These are phyloP conservation scores for Corythoichthys haematopterus DNA, from an alignment of 2,113 vertebrate genomes.

Conservation along the genomic window DNA sequence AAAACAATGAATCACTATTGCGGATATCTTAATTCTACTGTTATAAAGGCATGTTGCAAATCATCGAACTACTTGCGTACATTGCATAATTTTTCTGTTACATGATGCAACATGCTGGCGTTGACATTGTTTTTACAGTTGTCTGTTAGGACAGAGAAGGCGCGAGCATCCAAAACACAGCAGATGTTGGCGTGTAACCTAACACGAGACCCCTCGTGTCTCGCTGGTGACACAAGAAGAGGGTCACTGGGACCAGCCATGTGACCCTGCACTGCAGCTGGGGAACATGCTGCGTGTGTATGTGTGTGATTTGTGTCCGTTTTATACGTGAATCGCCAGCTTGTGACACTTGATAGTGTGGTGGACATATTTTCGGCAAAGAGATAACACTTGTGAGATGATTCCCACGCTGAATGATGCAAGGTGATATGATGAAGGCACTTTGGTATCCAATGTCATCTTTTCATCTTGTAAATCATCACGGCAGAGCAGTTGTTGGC, in stretches of 20 bases:
- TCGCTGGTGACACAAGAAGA: slow-evolving; percentile 30
- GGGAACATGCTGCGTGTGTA: background rate
- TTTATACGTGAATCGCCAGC: slow-evolving; percentile 27
- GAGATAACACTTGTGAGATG: slow-evolving; percentile 43
- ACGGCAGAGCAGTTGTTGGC: slow-evolving; percentile 1
- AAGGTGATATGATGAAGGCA: slow-evolving; percentile 2
- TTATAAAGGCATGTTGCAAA: too few species aligned
- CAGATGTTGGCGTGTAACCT: slow-evolving; percentile 60
- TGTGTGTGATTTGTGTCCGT: slow-evolving; percentile 26
- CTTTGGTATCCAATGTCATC: slow-evolving; percentile 15
- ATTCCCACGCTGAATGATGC: slow-evolving; percentile 39
- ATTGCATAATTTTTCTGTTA: too few species aligned
- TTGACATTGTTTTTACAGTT: too few species aligned
- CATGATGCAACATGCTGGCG: too few species aligned
- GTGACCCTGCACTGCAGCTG: slow-evolving; percentile 35
- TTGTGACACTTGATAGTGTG: slow-evolving; percentile 40
- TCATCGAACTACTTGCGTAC: too few species aligned
- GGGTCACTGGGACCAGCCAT: slow-evolving; percentile 42
- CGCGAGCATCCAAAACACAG: slow-evolving; percentile 14
- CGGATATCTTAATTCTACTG: too few species aligned
- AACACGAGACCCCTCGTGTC: slow-evolving; percentile 32
- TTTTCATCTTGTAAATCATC: slow-evolving; percentile 5
- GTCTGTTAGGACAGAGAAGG: background rate
- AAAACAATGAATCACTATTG: too few species aligned
- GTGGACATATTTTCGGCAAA: slow-evolving; percentile 29